These are phyloP conservation scores for Neoniphon sammara DNA, from an alignment of 2,797 vertebrate species.

Conservation along the genomic window DNA sequence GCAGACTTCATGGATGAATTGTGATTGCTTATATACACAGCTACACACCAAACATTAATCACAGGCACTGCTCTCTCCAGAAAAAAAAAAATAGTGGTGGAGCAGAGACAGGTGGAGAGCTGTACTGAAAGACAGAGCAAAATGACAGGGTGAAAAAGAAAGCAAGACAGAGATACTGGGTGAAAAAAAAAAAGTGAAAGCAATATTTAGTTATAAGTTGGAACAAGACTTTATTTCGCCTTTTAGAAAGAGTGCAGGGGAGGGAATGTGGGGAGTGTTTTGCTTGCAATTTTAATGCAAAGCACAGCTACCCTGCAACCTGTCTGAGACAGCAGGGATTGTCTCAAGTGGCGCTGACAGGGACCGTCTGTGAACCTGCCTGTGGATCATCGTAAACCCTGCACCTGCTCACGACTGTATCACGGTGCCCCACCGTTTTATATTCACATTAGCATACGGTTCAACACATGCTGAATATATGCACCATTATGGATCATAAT, in stretches of 20 bases:
- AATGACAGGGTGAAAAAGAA: constrained; percentile 25
- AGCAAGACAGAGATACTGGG: constrained; percentile 16
- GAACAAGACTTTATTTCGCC: constrained; percentile 48
- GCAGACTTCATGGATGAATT: constrained; percentile 73
- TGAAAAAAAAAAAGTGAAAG: constrained; percentile 26
- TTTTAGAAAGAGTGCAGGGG: constrained; percentile 31
- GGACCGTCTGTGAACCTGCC: constrained; percentile 73
- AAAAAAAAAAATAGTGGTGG: constrained; percentile 42
- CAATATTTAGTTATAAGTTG: constrained; percentile 40
- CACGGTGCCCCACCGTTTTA: constrained; percentile 49
- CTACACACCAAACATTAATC: constrained; percentile 81
- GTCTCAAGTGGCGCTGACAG: constrained; percentile 73
- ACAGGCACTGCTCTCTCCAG: constrained; percentile 57
- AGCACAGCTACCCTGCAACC: constrained; percentile 70
- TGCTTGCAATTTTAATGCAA: constrained; percentile 79
- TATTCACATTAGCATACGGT: constrained; percentile 67
- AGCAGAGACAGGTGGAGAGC: constrained; percentile 49
- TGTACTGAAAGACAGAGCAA: constrained; percentile 44
- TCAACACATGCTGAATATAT: constrained; percentile 69
- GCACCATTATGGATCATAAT: constrained; percentile 70
- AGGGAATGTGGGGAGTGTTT: constrained; percentile 49
- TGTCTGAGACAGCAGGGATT: constrained; percentile 75
- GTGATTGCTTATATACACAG: constrained; percentile 80
- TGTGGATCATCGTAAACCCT: constrained; percentile 71
- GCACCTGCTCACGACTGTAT: constrained; percentile 70